Evolutionary conservation across 2,113 vertebrate species (phyloP), one percentile per base, ranked within the genome.

Genomic region (Ciconia boyciana): DNA sequence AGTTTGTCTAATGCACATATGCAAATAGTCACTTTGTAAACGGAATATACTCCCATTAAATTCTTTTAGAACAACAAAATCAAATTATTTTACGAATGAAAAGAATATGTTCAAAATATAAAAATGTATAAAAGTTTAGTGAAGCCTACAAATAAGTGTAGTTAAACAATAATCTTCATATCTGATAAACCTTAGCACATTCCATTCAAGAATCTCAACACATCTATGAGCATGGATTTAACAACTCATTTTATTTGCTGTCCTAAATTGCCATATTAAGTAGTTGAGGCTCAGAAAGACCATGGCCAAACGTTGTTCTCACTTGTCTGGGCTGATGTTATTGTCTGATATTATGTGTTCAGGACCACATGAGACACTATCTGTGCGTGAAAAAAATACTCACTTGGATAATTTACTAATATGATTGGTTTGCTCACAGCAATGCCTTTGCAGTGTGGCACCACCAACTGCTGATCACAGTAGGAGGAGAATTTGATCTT

Each of bases 41-140:
- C 48, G 83, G 20, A 81, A 48, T 76, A 41, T 52, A 70, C 9
- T 81, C 43, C n/a, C 10, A 72, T 7, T 81, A 34, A 80, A 19
- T 46, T 48, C 81, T 92, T 86, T 77, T 39, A 91, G 64, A 94
- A 95, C 3, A 77, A 54, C 18, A 86, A 91, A 94, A 83, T 43
- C 2, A 22, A 83, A 31, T 69, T 93, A 70, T 87, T 65, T 36
- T 69, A 55, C 10, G 48, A 88, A 95, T 94, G 31, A 86, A 76
- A 90, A 49, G 0, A 83, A 31, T 87, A 78, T 51, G 25, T 72
- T 86, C 28, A 91, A 91, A 94, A 66, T 39, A 32, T 46, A 69
- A 19, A 17, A n/a, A 71, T 31, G 22, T 61, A 57, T 36, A 17
- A 19, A 77, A 51, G 32, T 66, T 66, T 82, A 80, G 13, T 39